These are phyloP conservation scores for Drosophila jambulina DNA, from an alignment of 1,140 invertebrate species.

Conservation along the genomic window DNA sequence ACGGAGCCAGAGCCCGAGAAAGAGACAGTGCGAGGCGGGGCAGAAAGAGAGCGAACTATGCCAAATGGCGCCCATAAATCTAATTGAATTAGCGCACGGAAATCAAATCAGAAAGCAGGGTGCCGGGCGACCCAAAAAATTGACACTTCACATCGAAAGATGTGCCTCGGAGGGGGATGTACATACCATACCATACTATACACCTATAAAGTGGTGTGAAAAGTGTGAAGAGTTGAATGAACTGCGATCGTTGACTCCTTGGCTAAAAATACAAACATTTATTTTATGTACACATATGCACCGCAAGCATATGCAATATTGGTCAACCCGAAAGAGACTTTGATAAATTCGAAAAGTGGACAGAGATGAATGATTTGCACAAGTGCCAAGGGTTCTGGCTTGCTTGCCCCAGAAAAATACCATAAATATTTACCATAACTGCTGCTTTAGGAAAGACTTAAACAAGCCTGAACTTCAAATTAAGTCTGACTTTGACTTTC, in stretches of 20 bases:
- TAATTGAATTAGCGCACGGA: constrained; percentile 78
- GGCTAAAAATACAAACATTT: not conserved
- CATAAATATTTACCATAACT: not conserved
- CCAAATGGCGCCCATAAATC: constrained; percentile 76
- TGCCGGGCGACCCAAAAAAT: constrained; percentile 48
- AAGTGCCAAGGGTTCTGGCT: not conserved
- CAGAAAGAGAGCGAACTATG: constrained; percentile 23
- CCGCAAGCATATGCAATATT: constrained; percentile 39
- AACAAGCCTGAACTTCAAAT: not conserved
- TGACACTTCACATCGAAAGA: constrained; percentile 53
- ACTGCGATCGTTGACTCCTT: constrained; percentile 40
- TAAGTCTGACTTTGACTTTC: constrained; percentile 35
- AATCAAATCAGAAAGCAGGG: constrained; percentile 64
- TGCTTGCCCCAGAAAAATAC: not conserved
- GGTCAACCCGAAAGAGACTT: constrained; percentile 28
- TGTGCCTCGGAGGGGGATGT: not conserved
- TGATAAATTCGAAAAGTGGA: constrained; percentile 37
- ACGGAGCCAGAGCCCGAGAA: not conserved
- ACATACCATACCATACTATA: not conserved
- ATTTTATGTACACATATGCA: not conserved
- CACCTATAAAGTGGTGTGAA: not conserved
- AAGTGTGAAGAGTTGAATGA: constrained; percentile 33
- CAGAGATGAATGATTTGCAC: constrained; percentile 33
- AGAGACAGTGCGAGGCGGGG: not conserved
- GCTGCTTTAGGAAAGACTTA: not conserved